Evolutionary conservation across 64 coral and sea anemone genomes (phyloP).

Genomic region (Astreopora myriophthalma): DNA sequence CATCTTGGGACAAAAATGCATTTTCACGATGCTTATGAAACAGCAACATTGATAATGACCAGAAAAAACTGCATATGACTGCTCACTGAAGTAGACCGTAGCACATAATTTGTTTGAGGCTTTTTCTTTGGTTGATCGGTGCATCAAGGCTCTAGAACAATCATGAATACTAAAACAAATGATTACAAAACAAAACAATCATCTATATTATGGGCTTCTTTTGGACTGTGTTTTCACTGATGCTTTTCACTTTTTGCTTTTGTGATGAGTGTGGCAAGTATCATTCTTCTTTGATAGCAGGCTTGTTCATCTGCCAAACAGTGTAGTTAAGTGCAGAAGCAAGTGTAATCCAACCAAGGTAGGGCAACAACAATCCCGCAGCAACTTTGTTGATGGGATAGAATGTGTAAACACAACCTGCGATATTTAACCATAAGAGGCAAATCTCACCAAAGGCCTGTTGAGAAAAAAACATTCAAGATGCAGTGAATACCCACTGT

Average conservation of each 20-base stretch:
- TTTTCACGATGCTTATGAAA: too few relatives aligned
- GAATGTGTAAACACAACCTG: constrained; percentile 67
- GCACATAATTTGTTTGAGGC: too few relatives aligned
- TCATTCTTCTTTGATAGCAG: constrained; percentile 65
- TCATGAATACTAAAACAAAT: too few relatives aligned
- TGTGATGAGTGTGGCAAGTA: background rate
- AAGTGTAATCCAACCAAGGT: constrained; percentile 54
- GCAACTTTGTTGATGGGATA: constrained; percentile 59
- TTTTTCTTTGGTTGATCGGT: too few relatives aligned
- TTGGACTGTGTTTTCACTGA: too few relatives aligned
- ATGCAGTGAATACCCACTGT: background rate
- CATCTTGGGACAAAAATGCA: too few relatives aligned
- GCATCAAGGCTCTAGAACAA: too few relatives aligned
- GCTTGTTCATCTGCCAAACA: constrained; percentile 73
- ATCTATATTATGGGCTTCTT: too few relatives aligned
- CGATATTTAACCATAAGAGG: constrained; percentile 50
- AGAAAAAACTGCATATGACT: too few relatives aligned
- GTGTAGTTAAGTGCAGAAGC: constrained; percentile 58
- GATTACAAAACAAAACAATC: too few relatives aligned
- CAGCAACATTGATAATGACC: too few relatives aligned
- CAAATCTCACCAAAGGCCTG: constrained; percentile 61
- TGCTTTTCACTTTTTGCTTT: background rate
- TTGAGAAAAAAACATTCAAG: background rate
- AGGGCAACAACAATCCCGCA: constrained; percentile 56
- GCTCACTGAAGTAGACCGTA: too few relatives aligned